Conservation (phyloP, 2,113 vertebrate genomes). For the Oxyura jamaicensis region DNA sequence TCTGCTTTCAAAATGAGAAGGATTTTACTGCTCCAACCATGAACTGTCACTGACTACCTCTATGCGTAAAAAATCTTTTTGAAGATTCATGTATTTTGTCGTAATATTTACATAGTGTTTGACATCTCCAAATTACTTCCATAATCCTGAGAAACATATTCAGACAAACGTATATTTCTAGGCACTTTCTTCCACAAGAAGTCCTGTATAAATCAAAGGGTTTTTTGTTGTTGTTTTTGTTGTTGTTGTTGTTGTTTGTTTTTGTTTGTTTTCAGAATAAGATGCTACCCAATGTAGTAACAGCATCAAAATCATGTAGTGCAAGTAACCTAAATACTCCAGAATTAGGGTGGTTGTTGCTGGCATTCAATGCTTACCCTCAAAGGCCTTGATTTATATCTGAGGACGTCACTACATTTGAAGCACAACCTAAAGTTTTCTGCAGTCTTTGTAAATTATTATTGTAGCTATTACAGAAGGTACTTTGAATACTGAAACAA, state of each 20-base stretch:
- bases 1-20: not conserved
- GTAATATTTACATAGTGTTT: slow-evolving; percentile 1
- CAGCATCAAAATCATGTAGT: not conserved
- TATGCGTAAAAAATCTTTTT: not conserved
- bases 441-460: not conserved
- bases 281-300: not conserved
- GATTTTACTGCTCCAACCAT: not conserved
- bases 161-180: not conserved
- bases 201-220: not conserved
- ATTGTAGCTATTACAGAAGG: not conserved
- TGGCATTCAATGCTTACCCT: not conserved
- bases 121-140: not conserved
- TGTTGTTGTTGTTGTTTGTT: too few relatives aligned
- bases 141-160: not conserved
- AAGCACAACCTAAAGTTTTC: not conserved
- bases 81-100: not conserved
- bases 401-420: not conserved
- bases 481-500: not conserved
- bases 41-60: not conserved
- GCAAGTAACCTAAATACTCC: not conserved
- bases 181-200: not conserved
- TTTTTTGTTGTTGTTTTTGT: not conserved
- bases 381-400: not conserved
- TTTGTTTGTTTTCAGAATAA: not conserved
- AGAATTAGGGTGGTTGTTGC: not conserved